Percentiles rank a stretch among this genome's conserved stretches.
Conservation (phyloP, 2,888 invertebrate species). For the Sacculina carcini region DNA sequence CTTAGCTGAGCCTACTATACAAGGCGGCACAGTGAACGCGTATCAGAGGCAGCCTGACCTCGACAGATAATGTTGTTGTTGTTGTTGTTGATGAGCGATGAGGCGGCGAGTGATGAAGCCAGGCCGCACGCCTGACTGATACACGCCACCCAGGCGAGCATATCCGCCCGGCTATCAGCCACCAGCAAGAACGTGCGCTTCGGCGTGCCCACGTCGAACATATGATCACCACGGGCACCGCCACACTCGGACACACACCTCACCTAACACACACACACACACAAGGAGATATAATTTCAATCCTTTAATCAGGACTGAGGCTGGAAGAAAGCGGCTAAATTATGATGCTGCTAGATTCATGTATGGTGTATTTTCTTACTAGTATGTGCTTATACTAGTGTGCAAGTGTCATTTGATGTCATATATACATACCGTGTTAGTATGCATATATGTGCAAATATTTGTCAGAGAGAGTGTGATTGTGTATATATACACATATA, state of each 20-base stretch:
- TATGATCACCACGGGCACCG: constrained; percentile 49
- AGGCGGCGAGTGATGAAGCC: constrained; percentile 1
- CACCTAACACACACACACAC: too few species aligned
- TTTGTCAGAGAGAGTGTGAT: neutral
- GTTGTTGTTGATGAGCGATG: constrained; percentile 9
- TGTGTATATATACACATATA: too few species aligned
- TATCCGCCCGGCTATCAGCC: constrained; percentile 67
- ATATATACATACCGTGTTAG: too few species aligned
- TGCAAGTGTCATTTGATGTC: too few species aligned
- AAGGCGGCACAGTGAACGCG: too few species aligned
- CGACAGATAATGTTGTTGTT: too few species aligned
- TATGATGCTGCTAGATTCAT: too few species aligned
- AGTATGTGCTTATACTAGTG: too few species aligned
- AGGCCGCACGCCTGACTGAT: constrained; percentile 76
- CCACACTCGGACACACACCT: neutral
- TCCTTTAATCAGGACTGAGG: neutral
- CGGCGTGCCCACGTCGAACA: constrained; percentile 70
- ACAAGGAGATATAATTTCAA: constrained; percentile 8
- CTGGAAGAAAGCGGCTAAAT: too few species aligned
- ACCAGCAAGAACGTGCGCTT: constrained; percentile 73
- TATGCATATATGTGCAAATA: constrained; percentile 9
- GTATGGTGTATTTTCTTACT: too few species aligned
- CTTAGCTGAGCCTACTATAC: too few species aligned
- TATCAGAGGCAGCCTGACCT: too few species aligned
- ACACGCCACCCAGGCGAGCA: constrained; percentile 84